Base-by-base conservation (phyloP, 1,140 invertebrate genomes). In the Parasteatoda tepidariorum region DNA sequence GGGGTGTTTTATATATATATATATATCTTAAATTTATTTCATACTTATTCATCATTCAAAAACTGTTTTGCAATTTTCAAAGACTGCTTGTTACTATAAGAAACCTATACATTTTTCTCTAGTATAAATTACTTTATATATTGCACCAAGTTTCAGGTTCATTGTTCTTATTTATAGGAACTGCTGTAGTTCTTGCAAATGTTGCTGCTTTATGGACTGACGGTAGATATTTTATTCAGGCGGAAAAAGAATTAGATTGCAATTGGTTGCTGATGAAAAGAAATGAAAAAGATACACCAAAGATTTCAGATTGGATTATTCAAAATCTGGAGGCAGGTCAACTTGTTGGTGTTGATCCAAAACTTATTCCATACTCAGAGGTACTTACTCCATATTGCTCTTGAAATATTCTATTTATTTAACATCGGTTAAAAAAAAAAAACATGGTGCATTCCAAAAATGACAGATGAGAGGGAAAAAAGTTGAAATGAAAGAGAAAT, bases 141-240 rank as follows among this genome's bases (percentile, higher is more conserved):
- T n/a, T n/a, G n/a, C n/a, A n/a, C n/a, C n/a, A n/a, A n/a, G n/a
- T n/a, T n/a, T n/a, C n/a, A n/a, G n/a, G n/a, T n/a, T n/a, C n/a
- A n/a, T n/a, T n/a, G n/a, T n/a, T n/a, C n/a, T n/a, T n/a, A n/a
- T 62, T 6, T 0, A 64, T 33, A 48, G 97, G 90, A 88, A 96
- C 94, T 2, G 96, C 95, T 0, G 90, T 99, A 30, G 90, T 99
- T 26, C 97, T 96, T 0, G 87, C 90, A 0, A 89, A 92, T 3
- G 88, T 93, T 54, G 66, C 71, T 33, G 97, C 97, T 0, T 87
- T 99, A 2, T 99, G 98, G 97, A 98, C 97, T 0, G 98, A 99
- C 90, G 97, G 97, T 0, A 90, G 98, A 28, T 99, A 99, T 88
- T 97, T 94, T 88, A 90, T 95, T n/a, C 97, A 99, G 90, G 95